phyloP scores from a whole-genome alignment of 2,888 invertebrate genomes.

The Scaptodrosophila latifasciaeformis region DNA sequence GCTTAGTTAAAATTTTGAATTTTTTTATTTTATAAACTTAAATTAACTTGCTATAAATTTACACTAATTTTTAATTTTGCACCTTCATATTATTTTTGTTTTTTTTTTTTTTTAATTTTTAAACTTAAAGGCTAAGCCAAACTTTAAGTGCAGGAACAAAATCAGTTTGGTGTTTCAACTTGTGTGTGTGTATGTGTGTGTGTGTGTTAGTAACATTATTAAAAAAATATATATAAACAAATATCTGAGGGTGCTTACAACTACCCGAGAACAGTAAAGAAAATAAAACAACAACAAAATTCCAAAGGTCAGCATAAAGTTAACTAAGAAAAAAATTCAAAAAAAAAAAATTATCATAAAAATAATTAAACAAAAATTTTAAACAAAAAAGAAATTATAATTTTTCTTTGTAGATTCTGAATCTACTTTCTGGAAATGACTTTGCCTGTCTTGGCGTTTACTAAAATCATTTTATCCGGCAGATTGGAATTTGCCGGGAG shows the following conservation, averaged over 20 bases:
- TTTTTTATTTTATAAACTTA: too few relatives aligned
- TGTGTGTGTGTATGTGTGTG: conserved; percentile 27
- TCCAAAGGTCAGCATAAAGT: conserved; percentile 12
- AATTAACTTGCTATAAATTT: too few relatives aligned
- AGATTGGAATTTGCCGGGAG: background rate
- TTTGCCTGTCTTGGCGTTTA: conserved; percentile 75
- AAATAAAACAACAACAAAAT: conserved; percentile 34
- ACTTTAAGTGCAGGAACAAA: conserved; percentile 58
- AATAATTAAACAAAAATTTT: conserved; percentile 9
- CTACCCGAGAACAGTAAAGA: conserved; percentile 19
- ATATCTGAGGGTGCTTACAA: conserved; percentile 27
- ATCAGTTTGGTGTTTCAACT: conserved; percentile 25
- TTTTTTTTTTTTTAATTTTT: conserved; percentile 10
- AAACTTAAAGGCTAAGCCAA: background rate
- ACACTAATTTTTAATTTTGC: too few relatives aligned
- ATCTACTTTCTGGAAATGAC: conserved; percentile 72
- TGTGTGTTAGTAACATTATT: conserved; percentile 38
- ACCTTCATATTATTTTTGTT: conserved; percentile 16
- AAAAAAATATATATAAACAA: conserved; percentile 41
- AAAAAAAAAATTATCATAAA: conserved; percentile 13
- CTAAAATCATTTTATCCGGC: conserved; percentile 72
- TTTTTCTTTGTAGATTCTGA: background rate
- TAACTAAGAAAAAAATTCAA: conserved; percentile 5
- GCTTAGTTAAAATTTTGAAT: too few relatives aligned
- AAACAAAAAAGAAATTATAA: conserved; percentile 4